A percentile compares a stretch with the other conserved stretches of the same genome.
These are phyloP conservation scores for Meleagris gallopavo DNA, from an alignment of 2,113 vertebrate species.

Conservation along the genomic window DNA sequence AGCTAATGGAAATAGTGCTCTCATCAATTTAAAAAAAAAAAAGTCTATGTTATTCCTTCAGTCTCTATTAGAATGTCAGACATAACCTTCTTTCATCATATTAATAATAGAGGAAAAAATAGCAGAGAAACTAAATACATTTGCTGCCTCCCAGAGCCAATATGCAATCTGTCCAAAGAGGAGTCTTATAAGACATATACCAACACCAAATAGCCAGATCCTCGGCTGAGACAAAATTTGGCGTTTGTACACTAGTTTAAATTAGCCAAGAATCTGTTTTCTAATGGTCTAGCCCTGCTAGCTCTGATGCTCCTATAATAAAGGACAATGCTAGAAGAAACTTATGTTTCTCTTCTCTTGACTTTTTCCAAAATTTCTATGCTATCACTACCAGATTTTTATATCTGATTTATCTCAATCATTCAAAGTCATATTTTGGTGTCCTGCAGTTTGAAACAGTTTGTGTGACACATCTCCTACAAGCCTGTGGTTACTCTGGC, in stretches of 20 bases:
- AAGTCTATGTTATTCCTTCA: background rate
- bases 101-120: background rate
- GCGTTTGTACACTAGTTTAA: background rate
- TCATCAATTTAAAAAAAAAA: background rate
- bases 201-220: background rate
- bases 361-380: background rate
- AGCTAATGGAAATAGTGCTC: constrained; percentile 13
- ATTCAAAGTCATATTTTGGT: background rate
- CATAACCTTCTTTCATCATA: background rate
- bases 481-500: background rate
- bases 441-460: background rate
- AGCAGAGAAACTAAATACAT: background rate
- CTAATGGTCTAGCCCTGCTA: background rate
- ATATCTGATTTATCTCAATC: background rate
- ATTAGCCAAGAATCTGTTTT: background rate
- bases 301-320: background rate
- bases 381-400: background rate
- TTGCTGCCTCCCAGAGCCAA: background rate
- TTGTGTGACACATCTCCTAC: background rate
- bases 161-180: background rate
- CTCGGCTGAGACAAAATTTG: background rate
- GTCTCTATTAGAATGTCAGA: background rate
- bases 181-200: background rate
- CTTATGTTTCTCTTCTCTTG: background rate
- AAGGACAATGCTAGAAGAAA: background rate